Evolutionary conservation across 1,140 invertebrate species (phyloP), one percentile per base, ranked within the genome.

Genomic region (Aphelinus atriplicis): DNA sequence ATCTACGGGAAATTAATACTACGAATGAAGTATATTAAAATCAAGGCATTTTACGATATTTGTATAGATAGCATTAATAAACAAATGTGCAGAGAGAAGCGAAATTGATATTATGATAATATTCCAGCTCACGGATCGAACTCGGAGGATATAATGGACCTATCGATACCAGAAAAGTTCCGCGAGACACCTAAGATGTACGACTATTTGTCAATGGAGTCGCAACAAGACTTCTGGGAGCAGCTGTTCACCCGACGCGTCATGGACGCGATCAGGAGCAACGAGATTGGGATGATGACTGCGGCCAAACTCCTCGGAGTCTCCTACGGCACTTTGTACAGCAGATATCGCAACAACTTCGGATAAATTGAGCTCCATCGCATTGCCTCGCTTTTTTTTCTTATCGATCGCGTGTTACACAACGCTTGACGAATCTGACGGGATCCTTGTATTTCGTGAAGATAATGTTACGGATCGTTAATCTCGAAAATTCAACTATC

Each of bases 221-320:
- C 95, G 51, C 87, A 95, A 56, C 95, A 95, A 75, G 95, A 97
- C 83, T 97, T 96, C 86, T 97, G 95, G 95, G 95, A 96, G 83
- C 95, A 96, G 84, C 91, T 92, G 1, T 94, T 94, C 75, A 94
- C 93, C 60, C 91, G 93, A 84, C 90, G 93, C 65, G 92, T 96
- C 56, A 95, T 97, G 93, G 95, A 96, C 84, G 93, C 94, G 10
- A 95, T 96, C 45, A 93, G 95, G 79, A 94, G 94, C 78, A 96
- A 96, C 87, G 94, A 95, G 88, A 85, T 97, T 79, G 95, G 96
- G 88, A 97, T 97, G 95, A 97, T 96, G 87, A 94, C 94, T 75
- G 95, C 94, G 10, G 94, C 95, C 4, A 94, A 95, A 84, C 90
- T 96, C 60, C 88, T 96, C 64, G 95, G 95, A 26, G 95, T 96